A percentile compares a stretch with the other conserved stretches of the same genome.
Conservation (phyloP, 2,888 invertebrate species). For the Cephus rjabovi region DNA sequence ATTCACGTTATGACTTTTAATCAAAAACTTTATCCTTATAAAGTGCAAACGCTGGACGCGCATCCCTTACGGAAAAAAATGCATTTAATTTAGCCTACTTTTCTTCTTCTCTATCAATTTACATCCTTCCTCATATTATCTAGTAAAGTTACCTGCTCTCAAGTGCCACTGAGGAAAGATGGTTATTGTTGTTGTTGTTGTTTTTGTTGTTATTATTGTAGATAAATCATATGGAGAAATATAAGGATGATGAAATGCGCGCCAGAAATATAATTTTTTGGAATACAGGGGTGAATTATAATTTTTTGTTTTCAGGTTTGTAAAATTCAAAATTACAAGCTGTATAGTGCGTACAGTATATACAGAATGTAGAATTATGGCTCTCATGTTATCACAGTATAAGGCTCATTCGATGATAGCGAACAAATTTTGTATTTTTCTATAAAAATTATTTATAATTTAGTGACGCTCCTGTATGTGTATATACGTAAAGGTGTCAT, state of each 20-base stretch:
- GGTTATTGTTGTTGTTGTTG: neutral
- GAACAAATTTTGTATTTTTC: conserved; percentile 34
- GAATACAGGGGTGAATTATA: neutral
- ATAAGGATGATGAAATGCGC: neutral
- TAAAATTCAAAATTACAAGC: neutral
- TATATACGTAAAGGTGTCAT: neutral
- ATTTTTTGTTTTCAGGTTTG: neutral
- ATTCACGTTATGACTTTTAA: neutral
- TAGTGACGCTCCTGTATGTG: neutral
- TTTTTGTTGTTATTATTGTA: neutral
- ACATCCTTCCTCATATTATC: neutral
- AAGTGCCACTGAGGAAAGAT: neutral
- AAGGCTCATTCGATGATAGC: neutral
- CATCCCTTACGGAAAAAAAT: neutral
- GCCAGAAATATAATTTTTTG: neutral
- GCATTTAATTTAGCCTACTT: neutral
- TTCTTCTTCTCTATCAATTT: neutral
- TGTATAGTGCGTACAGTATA: neutral
- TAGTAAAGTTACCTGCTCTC: neutral
- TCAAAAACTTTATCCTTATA: neutral
- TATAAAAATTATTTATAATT: conserved; percentile 22
- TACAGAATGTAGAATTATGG: neutral
- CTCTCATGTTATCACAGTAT: neutral
- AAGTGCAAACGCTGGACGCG: neutral
- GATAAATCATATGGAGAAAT: neutral